phyloP scores from a whole-genome alignment of 2,888 invertebrate genomes.

The Drosophila mercatorum region DNA sequence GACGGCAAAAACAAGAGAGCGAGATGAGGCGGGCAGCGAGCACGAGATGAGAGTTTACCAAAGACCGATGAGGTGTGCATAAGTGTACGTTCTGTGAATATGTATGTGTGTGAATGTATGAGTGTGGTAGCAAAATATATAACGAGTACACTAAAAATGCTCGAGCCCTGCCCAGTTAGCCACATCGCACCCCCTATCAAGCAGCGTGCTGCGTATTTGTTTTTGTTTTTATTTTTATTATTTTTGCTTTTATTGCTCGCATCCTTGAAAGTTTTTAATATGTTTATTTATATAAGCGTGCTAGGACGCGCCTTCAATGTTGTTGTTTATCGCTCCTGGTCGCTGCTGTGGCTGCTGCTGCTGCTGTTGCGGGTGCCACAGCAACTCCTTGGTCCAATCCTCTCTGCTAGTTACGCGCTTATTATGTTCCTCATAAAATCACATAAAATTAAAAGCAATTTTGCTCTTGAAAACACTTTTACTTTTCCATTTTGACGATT shows the following conservation, averaged over 20 bases:
- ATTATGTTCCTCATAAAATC: constrained; percentile 64
- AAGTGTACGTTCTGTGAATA: constrained; percentile 6
- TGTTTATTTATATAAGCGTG: constrained; percentile 65
- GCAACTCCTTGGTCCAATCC: constrained; percentile 13
- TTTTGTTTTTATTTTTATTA: constrained; percentile 16
- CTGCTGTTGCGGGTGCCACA: neutral
- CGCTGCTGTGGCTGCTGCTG: neutral
- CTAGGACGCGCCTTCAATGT: constrained; percentile 49
- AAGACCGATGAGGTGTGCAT: constrained; percentile 58
- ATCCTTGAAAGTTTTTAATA: constrained; percentile 79
- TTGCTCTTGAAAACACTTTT: constrained; percentile 48
- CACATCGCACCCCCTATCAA: neutral
- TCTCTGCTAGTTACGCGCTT: constrained; percentile 54
- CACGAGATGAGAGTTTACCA: constrained; percentile 21
- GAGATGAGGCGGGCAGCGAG: neutral
- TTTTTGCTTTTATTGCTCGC: constrained; percentile 55
- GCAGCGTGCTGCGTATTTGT: constrained; percentile 21
- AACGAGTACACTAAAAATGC: constrained; percentile 36
- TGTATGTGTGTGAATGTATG: neutral
- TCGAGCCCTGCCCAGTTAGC: constrained; percentile 24
- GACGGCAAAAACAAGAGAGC: neutral
- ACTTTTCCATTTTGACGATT: constrained; percentile 40
- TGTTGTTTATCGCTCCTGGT: constrained; percentile 54
- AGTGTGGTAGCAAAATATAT: neutral
- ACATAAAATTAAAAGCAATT: constrained; percentile 76